phyloP scores from a whole-genome alignment of 2,888 invertebrate species.

The Ormyrus pomaceus region DNA sequence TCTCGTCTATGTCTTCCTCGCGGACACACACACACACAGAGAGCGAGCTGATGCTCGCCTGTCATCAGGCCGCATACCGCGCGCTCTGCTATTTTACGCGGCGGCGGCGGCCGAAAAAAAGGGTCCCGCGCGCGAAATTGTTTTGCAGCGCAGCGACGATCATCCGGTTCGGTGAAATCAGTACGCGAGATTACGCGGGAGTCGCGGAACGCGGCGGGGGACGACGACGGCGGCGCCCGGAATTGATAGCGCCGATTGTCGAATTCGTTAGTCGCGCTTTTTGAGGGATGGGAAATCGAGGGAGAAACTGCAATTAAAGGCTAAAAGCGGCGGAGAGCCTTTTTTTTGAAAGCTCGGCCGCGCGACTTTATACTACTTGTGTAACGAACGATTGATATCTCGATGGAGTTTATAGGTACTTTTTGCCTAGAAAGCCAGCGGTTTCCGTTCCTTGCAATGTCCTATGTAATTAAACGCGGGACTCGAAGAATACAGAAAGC shows the following conservation, averaged over 20 bases:
- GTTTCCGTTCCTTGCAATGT: too few species aligned
- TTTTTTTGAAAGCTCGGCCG: too few species aligned
- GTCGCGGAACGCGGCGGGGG: slow-evolving; percentile 53
- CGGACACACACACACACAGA: background rate
- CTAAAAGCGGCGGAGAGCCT: too few species aligned
- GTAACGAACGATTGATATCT: too few species aligned
- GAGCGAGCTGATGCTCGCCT: background rate
- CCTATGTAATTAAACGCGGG: too few species aligned
- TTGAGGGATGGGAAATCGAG: background rate
- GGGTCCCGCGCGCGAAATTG: slow-evolving; percentile 49
- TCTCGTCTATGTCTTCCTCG: background rate
- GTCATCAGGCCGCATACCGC: slow-evolving; percentile 20
- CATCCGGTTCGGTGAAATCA: slow-evolving; percentile 58
- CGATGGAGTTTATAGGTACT: too few species aligned
- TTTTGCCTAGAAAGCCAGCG: too few species aligned
- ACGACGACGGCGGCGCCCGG: slow-evolving; percentile 52
- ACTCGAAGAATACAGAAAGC: too few species aligned
- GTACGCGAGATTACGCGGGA: slow-evolving; percentile 53
- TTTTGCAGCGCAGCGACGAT: slow-evolving; percentile 49
- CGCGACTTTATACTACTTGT: too few species aligned
- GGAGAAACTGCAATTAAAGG: slow-evolving; percentile 10
- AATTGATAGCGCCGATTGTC: slow-evolving; percentile 68
- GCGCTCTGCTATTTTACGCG: too few species aligned
- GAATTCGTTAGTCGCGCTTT: slow-evolving; percentile 57
- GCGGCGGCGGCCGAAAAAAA: background rate